Evolutionary conservation across 2,113 vertebrate species (phyloP), one percentile per base, ranked within the genome.

Genomic region (Ciconia boyciana): DNA sequence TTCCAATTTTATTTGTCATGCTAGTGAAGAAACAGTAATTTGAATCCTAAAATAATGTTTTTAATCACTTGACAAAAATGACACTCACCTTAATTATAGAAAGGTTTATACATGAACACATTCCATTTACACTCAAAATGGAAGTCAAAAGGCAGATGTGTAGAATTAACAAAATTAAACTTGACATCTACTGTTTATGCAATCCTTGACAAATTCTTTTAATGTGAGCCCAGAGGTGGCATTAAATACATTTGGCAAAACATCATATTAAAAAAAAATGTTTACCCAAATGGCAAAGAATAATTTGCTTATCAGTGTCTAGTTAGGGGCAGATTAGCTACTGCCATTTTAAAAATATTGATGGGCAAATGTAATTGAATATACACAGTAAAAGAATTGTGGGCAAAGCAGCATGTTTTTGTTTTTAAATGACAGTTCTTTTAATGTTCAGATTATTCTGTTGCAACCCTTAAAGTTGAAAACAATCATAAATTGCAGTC

Each of bases 1-100:
- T 87, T 95, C 91, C 70, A 93, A 69, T 94, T 95, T 87, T 83
- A 83, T 89, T 77, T 97, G 95, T 96, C 93, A 95, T 72, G n/a
- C 91, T 70, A 48, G 74, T 62, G 39, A 91, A 93, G 49, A 91
- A 62, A 70, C 69, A 69, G 83, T 96, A 94, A 95, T 97, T 95
- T 93, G 91, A 90, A 95, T 96, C 70, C 66, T 84, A 76, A 94
- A 96, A 94, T 92, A 91, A 87, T 94, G 52, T 82, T 93, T 93
- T 94, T 96, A 95, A 94, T 94, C 84, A 94, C 81, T 94, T 96
- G 95, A 93, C 90, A 87, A 91, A 97, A 91, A 52, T 96, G 91
- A 93, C 93, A 94, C 39, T 90, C 74, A 69, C 81, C 74, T 91
- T 95, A 89, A 95, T 96, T 97, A 90, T 74, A 66, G 81, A 70